Evolutionary conservation across 2,888 invertebrate genomes (phyloP), one percentile per base, ranked within the genome.

Genomic region (Drosophila engyochracea): DNA sequence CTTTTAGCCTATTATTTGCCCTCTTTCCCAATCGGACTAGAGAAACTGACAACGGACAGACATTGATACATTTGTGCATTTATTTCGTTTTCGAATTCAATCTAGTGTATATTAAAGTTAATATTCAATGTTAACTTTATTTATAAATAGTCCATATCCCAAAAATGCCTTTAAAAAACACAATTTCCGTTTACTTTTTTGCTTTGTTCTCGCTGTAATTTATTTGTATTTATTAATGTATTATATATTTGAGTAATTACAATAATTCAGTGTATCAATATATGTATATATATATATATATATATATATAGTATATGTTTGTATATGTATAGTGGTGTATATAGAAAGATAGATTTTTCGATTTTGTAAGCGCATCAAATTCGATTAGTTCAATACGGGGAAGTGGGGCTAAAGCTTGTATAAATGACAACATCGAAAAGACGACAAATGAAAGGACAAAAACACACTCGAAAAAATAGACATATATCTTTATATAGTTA

Each of bases 221-320:
- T 58, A 67, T 31, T 55, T 60, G 59, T 54, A 39, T 47, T 68
- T 22, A 39, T 31, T 58, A 52, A 31, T 37, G 10, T 65, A 31
- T 73, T 35, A 25, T 35, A 35, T 47, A 28, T 30, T 37, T 37
- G 33, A 35, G n/a, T 22, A 78, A 37, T 60, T 63, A 77, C 76
- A 77, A 74, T 74, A 69, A 59, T 60, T n/a, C 53, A 41, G 51
- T 49, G 44, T 64, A 76, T 25, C 49, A 41, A 54, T 49, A 53
- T 31, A 31, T 31, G 2, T 64, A 75, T 39, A 39, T 39, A 39
- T 41, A 41, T 31, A 54, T 64, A 75, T 37, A 37, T 37, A 37
- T 39, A 39, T 35, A 54, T 49, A 57, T 68, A 49, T 60, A 49
- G 10, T 37, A 35, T 53, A 35, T 74, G 19, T 47, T 7, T 16